Evolutionary conservation across 2,113 vertebrate genomes (phyloP).

Genomic region (Rhinoderma darwinii): DNA sequence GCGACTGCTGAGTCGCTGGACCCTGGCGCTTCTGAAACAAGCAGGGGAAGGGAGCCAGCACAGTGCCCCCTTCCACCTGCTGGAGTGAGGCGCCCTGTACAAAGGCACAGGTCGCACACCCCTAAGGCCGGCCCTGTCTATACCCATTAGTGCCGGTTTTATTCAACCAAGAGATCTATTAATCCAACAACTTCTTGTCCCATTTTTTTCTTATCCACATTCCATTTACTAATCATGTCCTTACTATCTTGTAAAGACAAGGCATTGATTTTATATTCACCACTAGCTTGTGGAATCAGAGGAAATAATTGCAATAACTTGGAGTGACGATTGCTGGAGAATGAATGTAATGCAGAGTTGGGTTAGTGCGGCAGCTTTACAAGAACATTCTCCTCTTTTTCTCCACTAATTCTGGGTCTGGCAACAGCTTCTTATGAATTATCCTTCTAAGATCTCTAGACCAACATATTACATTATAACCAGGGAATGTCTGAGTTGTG

Average conservation of each 20-base stretch:
- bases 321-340: conserved; percentile 26
- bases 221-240: neutral
- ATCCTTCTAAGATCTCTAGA: conserved; percentile 38
- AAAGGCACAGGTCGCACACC: no score
- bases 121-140: no score
- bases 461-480: conserved; percentile 43
- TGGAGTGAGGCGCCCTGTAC: no score
- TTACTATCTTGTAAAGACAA: neutral
- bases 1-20: no score
- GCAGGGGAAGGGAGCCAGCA: no score
- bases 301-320: conserved; percentile 50
- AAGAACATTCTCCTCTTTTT: conserved; percentile 33
- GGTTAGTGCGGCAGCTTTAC: conserved; percentile 35
- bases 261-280: conserved; percentile 21
- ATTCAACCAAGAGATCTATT: no score
- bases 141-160: no score
- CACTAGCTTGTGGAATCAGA: conserved; percentile 7
- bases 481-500: conserved; percentile 42
- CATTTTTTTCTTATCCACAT: no score
- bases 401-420: conserved; percentile 36
- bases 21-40: no score
- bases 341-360: conserved; percentile 45
- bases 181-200: no score
- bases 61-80: no score
- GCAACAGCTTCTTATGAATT: conserved; percentile 28